Evolutionary conservation across 1,140 invertebrate species (phyloP), one percentile per base, ranked within the genome.

Genomic region (Caenorhabditis inopinata): DNA sequence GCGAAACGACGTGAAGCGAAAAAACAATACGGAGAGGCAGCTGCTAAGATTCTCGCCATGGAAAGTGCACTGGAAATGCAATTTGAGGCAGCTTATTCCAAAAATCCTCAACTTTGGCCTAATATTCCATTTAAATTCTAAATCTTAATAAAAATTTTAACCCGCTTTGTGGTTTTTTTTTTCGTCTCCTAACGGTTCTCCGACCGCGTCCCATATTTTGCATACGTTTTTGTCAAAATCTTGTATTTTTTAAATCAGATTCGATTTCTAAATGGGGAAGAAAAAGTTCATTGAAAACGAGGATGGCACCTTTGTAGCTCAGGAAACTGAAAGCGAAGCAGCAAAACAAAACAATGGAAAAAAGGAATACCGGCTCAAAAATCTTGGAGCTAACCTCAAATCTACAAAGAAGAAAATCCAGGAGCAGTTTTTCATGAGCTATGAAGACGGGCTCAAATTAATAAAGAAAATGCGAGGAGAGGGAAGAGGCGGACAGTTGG

Each of bases 341-440:
- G 6, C 58, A 38, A 38, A 68, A 7, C 1, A 38, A 3, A 38
- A 68, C 35, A 21, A 68, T 21, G 32, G 38, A 2, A 42, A 68
- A 2, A 42, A 68, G 12, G 32, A 21, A 7, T 68, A 68, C 11
- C 58, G 58, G 21, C 2, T 42, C n/a, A 68, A 11, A n/a, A 38
- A n/a, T 38, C 58, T 38, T 21, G 58, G 58, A 68, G 32, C n/a
- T 6, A 68, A 68, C 58, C 35, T 68, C 32, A 68, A 38, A 68
- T 2, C 58, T 18, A 2, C 32, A 25, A 68, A 68, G 27, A 68
- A 68, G 9, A 38, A 18, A 1, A 38, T 68, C 58, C 35, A 38
- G 12, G 58, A 68, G 3, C 58, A 68, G n/a, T 68, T 68, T 42
- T 68, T 68, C n/a, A 68, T 68, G 58, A 68, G n/a, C 38, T 68